Percentiles rank a stretch among this genome's conserved stretches.
These are phyloP conservation scores for Drosophila yooni DNA, from an alignment of 2,888 invertebrate species.

Conservation along the genomic window DNA sequence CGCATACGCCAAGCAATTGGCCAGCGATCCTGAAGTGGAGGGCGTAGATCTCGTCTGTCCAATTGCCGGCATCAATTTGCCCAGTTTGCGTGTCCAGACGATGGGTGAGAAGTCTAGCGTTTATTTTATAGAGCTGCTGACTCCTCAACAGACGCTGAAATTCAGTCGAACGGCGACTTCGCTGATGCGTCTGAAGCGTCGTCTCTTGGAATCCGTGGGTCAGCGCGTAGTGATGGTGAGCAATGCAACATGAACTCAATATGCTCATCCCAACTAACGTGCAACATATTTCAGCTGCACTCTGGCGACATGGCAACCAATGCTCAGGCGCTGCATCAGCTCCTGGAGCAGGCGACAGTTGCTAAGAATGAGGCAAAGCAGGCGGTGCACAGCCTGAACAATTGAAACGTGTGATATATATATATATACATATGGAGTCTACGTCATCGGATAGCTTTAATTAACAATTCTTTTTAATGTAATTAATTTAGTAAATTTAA, in stretches of 20 bases:
- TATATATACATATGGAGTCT: slow-evolving; percentile 13
- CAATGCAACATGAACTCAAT: not conserved
- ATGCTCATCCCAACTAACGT: not conserved
- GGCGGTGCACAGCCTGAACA: slow-evolving; percentile 36
- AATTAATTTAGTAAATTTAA: slow-evolving; percentile 72
- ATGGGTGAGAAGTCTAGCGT: slow-evolving; percentile 34
- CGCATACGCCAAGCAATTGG: slow-evolving; percentile 61
- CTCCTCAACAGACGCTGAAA: slow-evolving; percentile 70
- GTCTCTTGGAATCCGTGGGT: slow-evolving; percentile 73
- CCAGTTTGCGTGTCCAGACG: slow-evolving; percentile 76
- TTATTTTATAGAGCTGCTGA: slow-evolving; percentile 80
- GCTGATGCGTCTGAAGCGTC: slow-evolving; percentile 77
- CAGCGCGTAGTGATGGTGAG: slow-evolving; percentile 79
- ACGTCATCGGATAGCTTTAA: slow-evolving; percentile 55
- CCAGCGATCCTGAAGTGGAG: slow-evolving; percentile 60
- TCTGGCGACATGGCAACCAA: slow-evolving; percentile 60
- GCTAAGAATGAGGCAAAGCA: slow-evolving; percentile 1
- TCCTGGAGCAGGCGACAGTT: slow-evolving; percentile 30
- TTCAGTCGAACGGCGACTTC: slow-evolving; percentile 76
- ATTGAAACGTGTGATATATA: slow-evolving; percentile 65
- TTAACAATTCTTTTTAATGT: slow-evolving; percentile 70
- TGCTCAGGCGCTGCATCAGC: slow-evolving; percentile 51
- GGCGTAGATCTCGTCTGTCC: slow-evolving; percentile 75
- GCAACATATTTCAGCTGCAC: slow-evolving; percentile 43
- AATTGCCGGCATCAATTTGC: slow-evolving; percentile 82